phyloP scores from a whole-genome alignment of 2,113 vertebrate species.

The Enhydra lutris region DNA sequence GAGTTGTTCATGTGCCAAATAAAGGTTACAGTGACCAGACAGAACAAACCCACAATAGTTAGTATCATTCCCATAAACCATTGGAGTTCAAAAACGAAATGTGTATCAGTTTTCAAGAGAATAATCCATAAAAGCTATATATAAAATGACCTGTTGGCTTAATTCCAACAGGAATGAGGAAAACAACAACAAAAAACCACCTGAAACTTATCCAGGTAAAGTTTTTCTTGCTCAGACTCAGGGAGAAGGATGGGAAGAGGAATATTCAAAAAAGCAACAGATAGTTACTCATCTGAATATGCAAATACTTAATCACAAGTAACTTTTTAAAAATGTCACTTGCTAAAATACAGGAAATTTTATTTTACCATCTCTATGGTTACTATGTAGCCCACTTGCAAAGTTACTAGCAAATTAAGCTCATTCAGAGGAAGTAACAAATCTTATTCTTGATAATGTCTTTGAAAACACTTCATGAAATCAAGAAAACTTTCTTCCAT shows the following conservation, averaged over 20 bases:
- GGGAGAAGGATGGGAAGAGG: not conserved
- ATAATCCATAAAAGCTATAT: not conserved
- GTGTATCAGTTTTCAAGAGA: not conserved
- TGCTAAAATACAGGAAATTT: not conserved
- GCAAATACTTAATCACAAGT: not conserved
- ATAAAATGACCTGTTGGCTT: not conserved
- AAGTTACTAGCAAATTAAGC: not conserved
- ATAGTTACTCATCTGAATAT: not conserved
- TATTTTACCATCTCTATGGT: not conserved
- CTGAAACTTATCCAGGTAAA: not conserved
- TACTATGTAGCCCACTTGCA: not conserved
- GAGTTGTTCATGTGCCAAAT: not conserved
- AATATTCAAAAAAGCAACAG: not conserved
- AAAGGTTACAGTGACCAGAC: not conserved
- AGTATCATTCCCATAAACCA: not conserved
- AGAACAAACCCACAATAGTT: not conserved
- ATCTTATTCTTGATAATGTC: not conserved
- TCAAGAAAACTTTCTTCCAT: not conserved
- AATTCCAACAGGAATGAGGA: not conserved
- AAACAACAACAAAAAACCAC: not conserved
- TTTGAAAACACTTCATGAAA: conserved; percentile 27
- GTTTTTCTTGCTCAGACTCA: not conserved
- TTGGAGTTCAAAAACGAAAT: not conserved
- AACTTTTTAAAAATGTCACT: not conserved
- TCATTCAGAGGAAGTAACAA: not conserved